Evolutionary conservation across 2,888 invertebrate species (phyloP).

Genomic region (Tetragnatha montana): DNA sequence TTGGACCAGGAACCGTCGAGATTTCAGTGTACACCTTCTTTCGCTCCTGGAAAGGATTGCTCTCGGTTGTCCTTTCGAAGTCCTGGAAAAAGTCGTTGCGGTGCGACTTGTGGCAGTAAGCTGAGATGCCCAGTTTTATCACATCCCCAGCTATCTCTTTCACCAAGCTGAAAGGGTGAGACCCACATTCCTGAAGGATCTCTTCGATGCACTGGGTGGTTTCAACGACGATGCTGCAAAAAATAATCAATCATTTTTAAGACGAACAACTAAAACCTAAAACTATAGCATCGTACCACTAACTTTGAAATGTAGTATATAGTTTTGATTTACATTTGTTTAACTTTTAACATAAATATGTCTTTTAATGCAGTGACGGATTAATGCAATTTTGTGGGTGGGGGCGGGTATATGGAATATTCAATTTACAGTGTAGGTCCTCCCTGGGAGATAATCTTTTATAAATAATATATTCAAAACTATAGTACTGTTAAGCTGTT

Average conservation of each 20-base stretch:
- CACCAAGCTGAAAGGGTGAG: conserved; percentile 43
- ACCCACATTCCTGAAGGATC: conserved; percentile 52
- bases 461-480: no score
- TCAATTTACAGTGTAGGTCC: no score
- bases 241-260: background rate
- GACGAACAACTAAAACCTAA: background rate
- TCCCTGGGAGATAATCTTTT: no score
- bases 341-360: background rate
- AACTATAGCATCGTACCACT: background rate
- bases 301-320: background rate
- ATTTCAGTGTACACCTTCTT: conserved; percentile 28
- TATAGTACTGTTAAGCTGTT: no score
- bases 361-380: no score
- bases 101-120: conserved; percentile 48
- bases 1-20: background rate
- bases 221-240: conserved; percentile 44
- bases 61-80: background rate
- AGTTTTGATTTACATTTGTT: background rate
- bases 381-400: no score
- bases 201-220: conserved; percentile 64
- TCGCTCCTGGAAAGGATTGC: conserved; percentile 20
- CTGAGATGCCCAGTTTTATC: conserved; percentile 31
- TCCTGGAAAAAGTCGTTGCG: conserved; percentile 39
- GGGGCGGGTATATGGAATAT: no score
- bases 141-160: conserved; percentile 60